A percentile compares a stretch with the other conserved stretches of the same genome.
Conservation (phyloP, 2,797 vertebrate genomes). For the Trematocara caparti region DNA sequence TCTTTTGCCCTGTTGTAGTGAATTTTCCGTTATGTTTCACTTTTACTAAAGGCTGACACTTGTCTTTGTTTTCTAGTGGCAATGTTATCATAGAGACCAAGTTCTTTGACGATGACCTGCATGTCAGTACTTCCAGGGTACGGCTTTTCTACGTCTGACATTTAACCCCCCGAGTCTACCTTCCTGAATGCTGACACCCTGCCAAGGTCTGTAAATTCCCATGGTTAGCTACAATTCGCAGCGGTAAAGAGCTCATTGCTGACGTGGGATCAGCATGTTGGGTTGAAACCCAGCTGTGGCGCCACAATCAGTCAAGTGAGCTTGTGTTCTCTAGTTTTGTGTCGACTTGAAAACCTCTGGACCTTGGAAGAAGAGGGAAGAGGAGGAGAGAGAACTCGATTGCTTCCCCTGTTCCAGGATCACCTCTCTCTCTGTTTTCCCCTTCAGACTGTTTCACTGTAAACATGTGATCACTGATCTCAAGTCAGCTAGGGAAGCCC, state of each 20-base stretch:
- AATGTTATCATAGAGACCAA: constrained; percentile 99
- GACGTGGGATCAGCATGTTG: constrained; percentile 17
- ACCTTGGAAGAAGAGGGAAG: constrained; percentile 27
- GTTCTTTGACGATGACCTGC: constrained; percentile 96
- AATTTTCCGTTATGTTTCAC: background rate
- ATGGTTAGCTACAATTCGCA: constrained; percentile 37
- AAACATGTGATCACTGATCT: constrained; percentile 33
- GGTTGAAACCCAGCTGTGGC: background rate
- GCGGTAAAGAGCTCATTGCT: constrained; percentile 11
- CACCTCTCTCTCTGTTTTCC: background rate
- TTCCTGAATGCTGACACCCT: constrained; percentile 43
- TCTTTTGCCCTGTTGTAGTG: background rate
- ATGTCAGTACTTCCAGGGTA: constrained; percentile 98
- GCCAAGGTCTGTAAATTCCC: constrained; percentile 42
- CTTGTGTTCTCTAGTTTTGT: constrained; percentile 35
- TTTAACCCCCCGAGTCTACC: background rate
- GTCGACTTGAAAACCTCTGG: constrained; percentile 35
- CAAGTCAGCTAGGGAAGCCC: constrained; percentile 12
- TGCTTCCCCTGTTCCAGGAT: background rate
- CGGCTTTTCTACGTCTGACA: constrained; percentile 97
- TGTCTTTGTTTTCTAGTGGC: constrained; percentile 77
- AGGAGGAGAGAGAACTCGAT: constrained; percentile 5
- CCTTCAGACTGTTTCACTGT: constrained; percentile 32
- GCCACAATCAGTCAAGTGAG: constrained; percentile 22
- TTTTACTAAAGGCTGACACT: background rate